Evolutionary conservation across 2,888 invertebrate genomes (phyloP).

Genomic region (Onchidella celtica): DNA sequence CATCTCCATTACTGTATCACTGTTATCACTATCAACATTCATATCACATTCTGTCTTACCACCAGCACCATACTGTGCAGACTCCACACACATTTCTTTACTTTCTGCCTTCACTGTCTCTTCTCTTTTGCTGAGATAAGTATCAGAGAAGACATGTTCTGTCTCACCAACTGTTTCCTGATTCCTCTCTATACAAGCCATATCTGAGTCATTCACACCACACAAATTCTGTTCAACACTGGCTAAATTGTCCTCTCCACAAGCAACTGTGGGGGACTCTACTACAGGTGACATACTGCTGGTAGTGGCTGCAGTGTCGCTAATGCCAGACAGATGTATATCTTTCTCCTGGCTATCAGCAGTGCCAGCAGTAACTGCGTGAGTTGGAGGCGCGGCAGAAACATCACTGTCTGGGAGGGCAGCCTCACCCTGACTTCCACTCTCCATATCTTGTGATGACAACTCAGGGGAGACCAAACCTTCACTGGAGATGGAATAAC

Average conservation of each 20-base stretch:
- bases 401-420: not conserved
- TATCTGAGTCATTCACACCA: too few species aligned
- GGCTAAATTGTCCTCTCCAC: too few species aligned
- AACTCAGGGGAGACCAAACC: conserved; percentile 35
- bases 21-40: not conserved
- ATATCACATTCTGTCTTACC: not conserved
- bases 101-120: too few species aligned
- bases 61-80: not conserved
- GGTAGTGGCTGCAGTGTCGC: not conserved
- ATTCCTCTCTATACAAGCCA: too few species aligned
- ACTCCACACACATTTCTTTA: not conserved
- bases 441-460: conserved; percentile 26
- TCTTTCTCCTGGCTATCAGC: conserved; percentile 8
- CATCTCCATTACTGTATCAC: not conserved
- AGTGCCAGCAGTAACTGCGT: not conserved
- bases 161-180: too few species aligned
- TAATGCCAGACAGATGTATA: not conserved
- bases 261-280: too few species aligned
- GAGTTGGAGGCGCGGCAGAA: not conserved
- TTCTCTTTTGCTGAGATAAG: too few species aligned
- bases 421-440: not conserved
- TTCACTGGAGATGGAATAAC: conserved; percentile 38
- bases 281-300: too few species aligned
- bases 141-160: too few species aligned
- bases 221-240: too few species aligned